Base-by-base conservation (phyloP, 1,140 invertebrate species). In the Drosophila sp. region DNA sequence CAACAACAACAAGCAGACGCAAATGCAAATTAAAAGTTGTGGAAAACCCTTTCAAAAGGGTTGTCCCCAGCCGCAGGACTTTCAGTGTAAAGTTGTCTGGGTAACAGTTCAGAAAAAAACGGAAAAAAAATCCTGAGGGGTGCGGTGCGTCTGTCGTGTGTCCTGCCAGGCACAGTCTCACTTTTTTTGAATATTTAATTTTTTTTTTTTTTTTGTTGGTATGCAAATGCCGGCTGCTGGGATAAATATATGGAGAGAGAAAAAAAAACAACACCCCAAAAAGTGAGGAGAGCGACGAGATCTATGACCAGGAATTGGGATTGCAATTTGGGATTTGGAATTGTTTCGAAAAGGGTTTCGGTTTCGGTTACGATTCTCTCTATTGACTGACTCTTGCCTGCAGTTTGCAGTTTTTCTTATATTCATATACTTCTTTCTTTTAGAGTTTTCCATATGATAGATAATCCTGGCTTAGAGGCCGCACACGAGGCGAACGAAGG, bases 21-120 rank as follows among this genome's bases (percentile, higher is more conserved):
- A 87, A 87, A 87, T 87, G 84, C 84, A 87, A 87, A 87, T 87
- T 87, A 90, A 87, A 80, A 86, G 84, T 89, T 83, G 72, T 80
- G 80, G 78, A 80, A 84, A 90, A 79, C 80, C 81, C 71, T 89
- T 84, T 79, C 69, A 83, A 85, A 87, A 87, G 85, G 84, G 84
- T 90, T 87, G 85, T 66, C 72, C 63, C 69, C 71, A 73, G 79
- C 80, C 84, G 72, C 76, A 80, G 80, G 80, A 86, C 60, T 72
- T 80, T 73, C 57, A 60, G 32, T 38, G 23, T 25, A 50, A 6
- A 8, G 81, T 77, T 80, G 81, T 80, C 81, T 85, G 77, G 72
- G 81, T 85, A 85, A 70, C 81, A 58, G 29, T 7, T 38, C 33
- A 35, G 10, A 38, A 38, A 44, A 66, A 77, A 65, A 67, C 17